Evolutionary conservation across 2,888 invertebrate species (phyloP).

Genomic region (Drosophila borealis): DNA sequence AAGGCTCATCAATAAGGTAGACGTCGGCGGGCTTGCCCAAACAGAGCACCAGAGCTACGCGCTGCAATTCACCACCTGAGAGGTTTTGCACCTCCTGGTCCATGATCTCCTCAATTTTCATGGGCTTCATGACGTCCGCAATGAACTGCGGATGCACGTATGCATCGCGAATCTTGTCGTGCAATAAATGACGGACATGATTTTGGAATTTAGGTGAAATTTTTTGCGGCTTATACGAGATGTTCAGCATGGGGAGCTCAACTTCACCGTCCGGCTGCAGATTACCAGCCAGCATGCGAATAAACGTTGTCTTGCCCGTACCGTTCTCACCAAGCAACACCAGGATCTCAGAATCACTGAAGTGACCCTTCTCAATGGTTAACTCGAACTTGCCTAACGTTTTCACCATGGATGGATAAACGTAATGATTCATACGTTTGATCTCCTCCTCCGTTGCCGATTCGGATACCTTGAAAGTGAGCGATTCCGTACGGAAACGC

Average conservation of each 20-base stretch:
- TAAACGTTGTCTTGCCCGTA: conserved; percentile 99
- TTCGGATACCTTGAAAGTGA: conserved; percentile 99
- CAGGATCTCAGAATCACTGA: conserved; percentile 99
- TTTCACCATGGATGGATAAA: conserved; percentile 97
- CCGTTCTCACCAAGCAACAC: conserved; percentile 99
- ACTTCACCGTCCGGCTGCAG: conserved; percentile 93
- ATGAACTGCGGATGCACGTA: conserved; percentile 99
- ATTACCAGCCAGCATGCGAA: conserved; percentile 98
- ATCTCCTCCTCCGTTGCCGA: conserved; percentile 99
- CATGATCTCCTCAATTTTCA: conserved; percentile 98
- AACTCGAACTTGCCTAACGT: conserved; percentile 91
- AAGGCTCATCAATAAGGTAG: conserved; percentile 99
- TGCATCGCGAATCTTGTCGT: conserved; percentile 98
- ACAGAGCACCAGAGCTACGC: conserved; percentile 98
- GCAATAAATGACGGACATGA: conserved; percentile 95
- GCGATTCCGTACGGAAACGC: conserved; percentile 97
- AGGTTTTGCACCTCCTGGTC: conserved; percentile 99
- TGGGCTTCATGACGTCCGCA: conserved; percentile 99
- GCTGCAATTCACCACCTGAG: conserved; percentile 99
- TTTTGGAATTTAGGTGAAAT: conserved; percentile 99
- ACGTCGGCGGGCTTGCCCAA: conserved; percentile 99
- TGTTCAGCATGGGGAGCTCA: conserved; percentile 93
- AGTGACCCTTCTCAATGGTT: conserved; percentile 94
- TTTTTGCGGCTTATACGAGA: conserved; percentile 99
- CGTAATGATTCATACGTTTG: conserved; percentile 97